Percentiles rank a stretch among this genome's conserved stretches.
phyloP scores from a whole-genome alignment of 2,797 vertebrate genomes.

The Myotis daubentonii region DNA sequence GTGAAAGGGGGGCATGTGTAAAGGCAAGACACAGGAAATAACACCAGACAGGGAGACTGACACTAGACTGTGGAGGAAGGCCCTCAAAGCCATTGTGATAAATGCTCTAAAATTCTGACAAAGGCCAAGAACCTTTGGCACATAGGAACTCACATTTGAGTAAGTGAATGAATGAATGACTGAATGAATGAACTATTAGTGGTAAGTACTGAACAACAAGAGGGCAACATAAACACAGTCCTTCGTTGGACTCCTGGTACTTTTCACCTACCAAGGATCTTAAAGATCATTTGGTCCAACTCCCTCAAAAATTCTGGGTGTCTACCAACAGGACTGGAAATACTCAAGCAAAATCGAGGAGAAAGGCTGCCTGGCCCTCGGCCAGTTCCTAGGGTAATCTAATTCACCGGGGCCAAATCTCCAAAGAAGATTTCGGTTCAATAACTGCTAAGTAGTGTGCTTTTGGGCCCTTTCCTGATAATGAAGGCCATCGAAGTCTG shows the following conservation, averaged over 20 bases:
- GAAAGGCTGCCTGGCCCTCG: constrained; percentile 36
- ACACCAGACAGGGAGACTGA: background rate
- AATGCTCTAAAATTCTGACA: background rate
- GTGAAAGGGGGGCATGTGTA: background rate
- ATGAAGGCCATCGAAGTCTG: constrained; percentile 50
- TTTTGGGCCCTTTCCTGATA: constrained; percentile 55
- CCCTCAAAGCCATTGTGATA: background rate
- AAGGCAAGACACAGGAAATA: background rate
- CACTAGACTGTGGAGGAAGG: background rate
- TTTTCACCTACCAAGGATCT: background rate
- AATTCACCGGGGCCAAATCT: constrained; percentile 43
- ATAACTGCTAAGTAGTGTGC: constrained; percentile 43
- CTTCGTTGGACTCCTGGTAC: background rate
- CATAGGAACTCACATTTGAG: background rate
- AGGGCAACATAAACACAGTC: background rate
- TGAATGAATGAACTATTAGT: background rate
- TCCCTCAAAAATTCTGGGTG: constrained; percentile 59
- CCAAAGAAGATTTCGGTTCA: constrained; percentile 54
- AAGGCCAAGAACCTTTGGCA: background rate
- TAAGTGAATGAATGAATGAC: background rate
- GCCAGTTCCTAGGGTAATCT: constrained; percentile 40
- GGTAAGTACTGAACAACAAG: background rate
- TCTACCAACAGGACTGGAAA: constrained; percentile 59
- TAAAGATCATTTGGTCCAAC: constrained; percentile 31
- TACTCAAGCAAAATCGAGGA: constrained; percentile 44